phyloP scores from a whole-genome alignment of 2,113 vertebrate species.

The Tragelaphus buxtoni region DNA sequence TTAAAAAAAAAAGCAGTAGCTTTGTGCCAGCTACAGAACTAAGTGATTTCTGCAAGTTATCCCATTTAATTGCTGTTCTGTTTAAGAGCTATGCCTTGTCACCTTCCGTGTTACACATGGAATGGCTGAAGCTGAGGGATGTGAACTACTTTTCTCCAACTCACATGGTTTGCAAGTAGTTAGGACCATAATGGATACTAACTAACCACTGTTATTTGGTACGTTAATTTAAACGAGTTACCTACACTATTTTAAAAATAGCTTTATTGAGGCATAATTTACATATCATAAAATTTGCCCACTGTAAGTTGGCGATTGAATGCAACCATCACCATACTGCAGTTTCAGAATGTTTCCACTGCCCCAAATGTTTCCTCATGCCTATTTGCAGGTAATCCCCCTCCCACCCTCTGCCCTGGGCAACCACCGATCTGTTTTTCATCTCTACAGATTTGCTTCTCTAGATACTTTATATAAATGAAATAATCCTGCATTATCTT shows the following conservation, averaged over 20 bases:
- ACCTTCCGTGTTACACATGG: background rate
- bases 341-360: slow-evolving; percentile 32
- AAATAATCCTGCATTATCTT: background rate
- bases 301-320: background rate
- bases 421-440: background rate
- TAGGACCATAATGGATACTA: background rate
- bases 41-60: background rate
- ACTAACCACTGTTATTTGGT: background rate
- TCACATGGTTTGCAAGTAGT: background rate
- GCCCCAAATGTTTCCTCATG: background rate
- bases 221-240: background rate
- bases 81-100: background rate
- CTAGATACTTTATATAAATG: background rate
- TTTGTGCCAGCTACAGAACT: background rate
- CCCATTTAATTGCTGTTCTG: background rate
- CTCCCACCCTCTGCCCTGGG: background rate
- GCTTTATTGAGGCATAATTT: background rate
- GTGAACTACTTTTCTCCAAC: background rate
- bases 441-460: background rate
- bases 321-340: background rate
- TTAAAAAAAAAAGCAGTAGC: background rate
- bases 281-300: background rate
- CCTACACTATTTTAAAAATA: background rate
- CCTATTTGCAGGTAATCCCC: background rate
- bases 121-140: background rate